Base-by-base conservation (phyloP, 2,797 vertebrate genomes). In the Aphelocoma californica region DNA sequence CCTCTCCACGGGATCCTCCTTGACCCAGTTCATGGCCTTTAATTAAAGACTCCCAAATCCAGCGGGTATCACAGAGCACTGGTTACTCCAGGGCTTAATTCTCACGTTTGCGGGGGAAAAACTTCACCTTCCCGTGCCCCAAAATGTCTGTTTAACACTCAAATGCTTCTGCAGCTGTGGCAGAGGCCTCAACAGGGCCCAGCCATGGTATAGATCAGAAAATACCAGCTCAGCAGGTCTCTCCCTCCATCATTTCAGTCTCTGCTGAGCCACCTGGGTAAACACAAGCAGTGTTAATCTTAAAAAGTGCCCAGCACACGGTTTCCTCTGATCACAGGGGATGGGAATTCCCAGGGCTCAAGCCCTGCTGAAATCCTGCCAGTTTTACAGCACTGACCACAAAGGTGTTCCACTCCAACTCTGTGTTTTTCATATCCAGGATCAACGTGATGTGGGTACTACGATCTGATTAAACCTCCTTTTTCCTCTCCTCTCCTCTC, bases 381-480 rank as follows among this genome's bases (percentile, higher is more conserved):
- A 34, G 1, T 7, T 64, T 78, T 5, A 28, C 69, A 78, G 84
- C 19, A 1, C 57, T 1, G 2, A 9, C 44, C 48, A 26, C 3
- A 5, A 21, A 51, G 40, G 13, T 29, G 60, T 29, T 50, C 4
- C 0, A 4, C 44, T 65, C 51, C 64, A 31, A 0, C 4, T 44
- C 81, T 17, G 17, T 4, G 20, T 3, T 25, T 50, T 32, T 69
- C 53, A 10, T 12, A 8, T 6, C 28, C 42, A 42, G 23, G 64
- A 60, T 38, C 17, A 7, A 6, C 0, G 3, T 24, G 21, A 61
- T 61, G 61, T 4, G 8, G 23, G 48, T 44, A 3, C 24, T 24
- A 9, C 8, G 15, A 2, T 25, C 36, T 4, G 36, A 19, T 18
- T 47, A 19, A 18, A n/a, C 53, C 44, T 51, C 45, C 25, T 67